Conservation (phyloP, 2,797 vertebrate species). For the Anisognathus igniventris region DNA sequence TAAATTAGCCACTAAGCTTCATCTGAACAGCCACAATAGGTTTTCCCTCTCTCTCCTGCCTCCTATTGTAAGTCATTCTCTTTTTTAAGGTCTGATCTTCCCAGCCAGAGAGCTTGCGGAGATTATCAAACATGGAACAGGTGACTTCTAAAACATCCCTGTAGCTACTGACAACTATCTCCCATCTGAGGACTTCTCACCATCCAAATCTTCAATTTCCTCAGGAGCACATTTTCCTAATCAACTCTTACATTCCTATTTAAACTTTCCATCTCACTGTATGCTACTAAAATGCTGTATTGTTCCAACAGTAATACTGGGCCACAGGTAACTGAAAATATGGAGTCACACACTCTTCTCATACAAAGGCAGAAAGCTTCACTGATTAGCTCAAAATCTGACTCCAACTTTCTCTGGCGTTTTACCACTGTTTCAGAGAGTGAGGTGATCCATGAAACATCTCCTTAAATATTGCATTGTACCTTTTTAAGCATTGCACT, state of each 20-base stretch:
- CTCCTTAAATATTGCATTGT: neutral
- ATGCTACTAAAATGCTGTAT: neutral
- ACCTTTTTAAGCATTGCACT: neutral
- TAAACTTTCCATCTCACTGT: neutral
- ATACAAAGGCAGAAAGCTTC: neutral
- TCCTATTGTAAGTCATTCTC: neutral
- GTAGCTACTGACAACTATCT: neutral
- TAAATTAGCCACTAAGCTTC: neutral
- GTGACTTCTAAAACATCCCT: neutral
- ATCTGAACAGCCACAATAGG: neutral
- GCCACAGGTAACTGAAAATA: neutral
- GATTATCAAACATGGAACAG: neutral
- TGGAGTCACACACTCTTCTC: neutral
- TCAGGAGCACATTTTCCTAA: neutral
- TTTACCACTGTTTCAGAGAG: neutral
- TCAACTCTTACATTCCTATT: neutral
- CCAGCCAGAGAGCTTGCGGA: neutral
- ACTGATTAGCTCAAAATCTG: neutral
- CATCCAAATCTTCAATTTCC: slow-evolving; percentile 6
- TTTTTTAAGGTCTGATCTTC: neutral
- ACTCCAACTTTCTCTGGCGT: neutral
- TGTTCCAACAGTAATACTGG: neutral
- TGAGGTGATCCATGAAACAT: neutral
- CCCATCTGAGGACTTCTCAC: neutral
- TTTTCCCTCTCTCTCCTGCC: neutral